Conservation (phyloP, 2,797 vertebrate genomes). For the Delichon dasypus region DNA sequence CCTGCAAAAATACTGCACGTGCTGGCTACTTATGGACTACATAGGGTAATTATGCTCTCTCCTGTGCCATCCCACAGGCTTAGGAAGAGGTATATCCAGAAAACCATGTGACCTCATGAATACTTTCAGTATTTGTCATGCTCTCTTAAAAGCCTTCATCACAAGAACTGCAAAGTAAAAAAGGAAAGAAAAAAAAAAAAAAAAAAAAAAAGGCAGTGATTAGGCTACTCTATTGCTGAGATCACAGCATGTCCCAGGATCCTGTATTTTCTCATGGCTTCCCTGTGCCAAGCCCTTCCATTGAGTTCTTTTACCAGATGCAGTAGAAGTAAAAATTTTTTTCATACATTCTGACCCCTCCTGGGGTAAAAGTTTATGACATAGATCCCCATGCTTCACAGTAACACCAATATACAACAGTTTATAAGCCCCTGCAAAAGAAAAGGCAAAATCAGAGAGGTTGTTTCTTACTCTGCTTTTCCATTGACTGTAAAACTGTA, state of each 20-base stretch:
- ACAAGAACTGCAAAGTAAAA: not conserved
- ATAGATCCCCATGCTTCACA: not conserved
- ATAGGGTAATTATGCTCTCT: not conserved
- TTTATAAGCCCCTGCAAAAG: not conserved
- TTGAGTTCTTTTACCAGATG: not conserved
- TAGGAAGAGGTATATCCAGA: not conserved
- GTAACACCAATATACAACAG: not conserved
- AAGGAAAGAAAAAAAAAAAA: not conserved
- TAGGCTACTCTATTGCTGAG: not conserved
- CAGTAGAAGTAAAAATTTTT: not conserved
- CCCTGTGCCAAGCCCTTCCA: not conserved
- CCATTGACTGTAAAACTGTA: not conserved
- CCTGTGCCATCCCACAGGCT: not conserved
- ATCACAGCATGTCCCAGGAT: not conserved
- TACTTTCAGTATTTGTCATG: not conserved
- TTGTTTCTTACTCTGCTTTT: not conserved
- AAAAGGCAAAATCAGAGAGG: not conserved
- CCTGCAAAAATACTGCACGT: not conserved
- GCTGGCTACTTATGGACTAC: not conserved
- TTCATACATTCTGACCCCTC: not conserved
- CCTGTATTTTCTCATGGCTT: not conserved
- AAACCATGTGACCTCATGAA: not conserved
- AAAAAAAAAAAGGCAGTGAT: not conserved
- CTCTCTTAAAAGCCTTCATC: not conserved
- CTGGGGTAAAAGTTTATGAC: not conserved